Conservation (phyloP, 2,888 invertebrate genomes). For the Drosophila nigritarsus region DNA sequence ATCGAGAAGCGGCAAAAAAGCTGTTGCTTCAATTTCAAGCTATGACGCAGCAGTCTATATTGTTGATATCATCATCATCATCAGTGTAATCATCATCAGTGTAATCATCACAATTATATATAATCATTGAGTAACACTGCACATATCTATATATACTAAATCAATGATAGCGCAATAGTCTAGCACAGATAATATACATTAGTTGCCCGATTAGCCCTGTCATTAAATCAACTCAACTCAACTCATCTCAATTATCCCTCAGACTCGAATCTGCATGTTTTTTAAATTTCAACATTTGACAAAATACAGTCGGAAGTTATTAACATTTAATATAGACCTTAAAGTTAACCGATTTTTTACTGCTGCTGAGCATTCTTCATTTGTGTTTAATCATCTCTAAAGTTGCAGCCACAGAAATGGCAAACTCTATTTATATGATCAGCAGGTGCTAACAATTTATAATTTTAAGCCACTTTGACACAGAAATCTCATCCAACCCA, state of each 20-base stretch:
- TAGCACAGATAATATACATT: background rate
- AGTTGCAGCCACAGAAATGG: background rate
- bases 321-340: background rate
- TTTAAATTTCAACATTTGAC: background rate
- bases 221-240: background rate
- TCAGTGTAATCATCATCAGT: slow-evolving; percentile 9
- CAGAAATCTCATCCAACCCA: background rate
- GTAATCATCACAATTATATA: background rate
- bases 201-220: background rate
- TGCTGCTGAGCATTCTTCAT: background rate
- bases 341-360: background rate
- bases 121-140: background rate
- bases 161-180: background rate
- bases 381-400: background rate
- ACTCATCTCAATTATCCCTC: background rate
- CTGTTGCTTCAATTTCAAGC: slow-evolving; percentile 48
- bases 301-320: background rate
- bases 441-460: background rate
- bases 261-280: background rate
- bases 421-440: slow-evolving; percentile 1
- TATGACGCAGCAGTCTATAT: slow-evolving; percentile 43
- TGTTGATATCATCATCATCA: slow-evolving; percentile 36
- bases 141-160: background rate
- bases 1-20: slow-evolving; percentile 47
- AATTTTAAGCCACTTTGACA: background rate